phyloP scores from a whole-genome alignment of 2,797 vertebrate genomes.

The Picus viridis region DNA sequence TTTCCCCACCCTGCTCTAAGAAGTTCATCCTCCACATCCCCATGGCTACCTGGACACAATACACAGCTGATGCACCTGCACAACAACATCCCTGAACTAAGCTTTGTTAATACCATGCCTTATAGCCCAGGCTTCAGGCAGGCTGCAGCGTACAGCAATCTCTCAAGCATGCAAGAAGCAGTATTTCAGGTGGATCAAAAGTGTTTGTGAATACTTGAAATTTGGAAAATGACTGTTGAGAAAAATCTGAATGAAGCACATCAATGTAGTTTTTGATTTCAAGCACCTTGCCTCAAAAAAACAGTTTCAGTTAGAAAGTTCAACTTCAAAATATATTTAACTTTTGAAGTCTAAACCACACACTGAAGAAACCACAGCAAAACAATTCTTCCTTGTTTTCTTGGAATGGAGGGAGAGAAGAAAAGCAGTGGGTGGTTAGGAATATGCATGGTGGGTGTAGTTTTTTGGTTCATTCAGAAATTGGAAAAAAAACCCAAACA shows the following conservation, averaged over 20 bases:
- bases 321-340: not conserved
- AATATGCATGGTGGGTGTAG: not conserved
- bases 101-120: not conserved
- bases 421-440: not conserved
- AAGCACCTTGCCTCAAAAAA: not conserved
- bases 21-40: not conserved
- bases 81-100: fast-evolving
- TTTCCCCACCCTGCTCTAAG: not conserved
- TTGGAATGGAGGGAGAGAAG: not conserved
- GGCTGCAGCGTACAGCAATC: not conserved
- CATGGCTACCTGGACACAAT: not conserved
- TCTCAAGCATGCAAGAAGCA: not conserved
- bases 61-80: not conserved
- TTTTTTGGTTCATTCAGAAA: not conserved
- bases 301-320: not conserved
- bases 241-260: not conserved
- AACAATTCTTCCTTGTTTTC: not conserved
- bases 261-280: not conserved
- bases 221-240: not conserved
- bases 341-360: not conserved
- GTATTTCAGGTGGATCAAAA: not conserved
- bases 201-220: not conserved
- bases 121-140: not conserved
- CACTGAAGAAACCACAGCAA: not conserved
- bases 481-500: not conserved